Evolutionary conservation across 2,888 invertebrate species (phyloP).

Genomic region (Micoletzkya japonica): DNA sequence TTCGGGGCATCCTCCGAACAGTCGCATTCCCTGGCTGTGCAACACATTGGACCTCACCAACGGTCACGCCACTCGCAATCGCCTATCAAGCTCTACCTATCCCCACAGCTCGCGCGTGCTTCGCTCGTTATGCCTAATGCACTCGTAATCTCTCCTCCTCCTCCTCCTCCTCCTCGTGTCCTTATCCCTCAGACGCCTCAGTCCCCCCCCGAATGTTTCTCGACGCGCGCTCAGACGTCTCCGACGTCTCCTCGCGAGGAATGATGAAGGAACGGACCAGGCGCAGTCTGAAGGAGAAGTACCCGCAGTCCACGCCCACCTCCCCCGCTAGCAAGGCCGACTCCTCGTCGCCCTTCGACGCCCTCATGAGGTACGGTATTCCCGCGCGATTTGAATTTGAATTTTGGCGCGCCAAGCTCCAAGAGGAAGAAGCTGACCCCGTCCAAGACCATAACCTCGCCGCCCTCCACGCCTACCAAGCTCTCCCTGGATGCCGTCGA

Average conservation of each 20-base stretch:
- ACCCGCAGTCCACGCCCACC: slow-evolving; percentile 47
- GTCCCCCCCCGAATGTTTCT: slow-evolving; percentile 7
- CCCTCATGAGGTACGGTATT: too few relatives aligned
- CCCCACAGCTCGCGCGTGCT: not conserved
- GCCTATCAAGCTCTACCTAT: not conserved
- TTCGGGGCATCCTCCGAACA: too few relatives aligned
- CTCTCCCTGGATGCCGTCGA: slow-evolving; percentile 33
- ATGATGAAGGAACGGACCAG: too few relatives aligned
- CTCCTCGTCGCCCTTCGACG: slow-evolving; percentile 10
- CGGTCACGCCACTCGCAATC: not conserved
- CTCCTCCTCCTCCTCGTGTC: not conserved
- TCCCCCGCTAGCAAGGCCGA: slow-evolving; percentile 36
- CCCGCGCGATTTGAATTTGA: not conserved
- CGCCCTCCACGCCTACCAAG: slow-evolving; percentile 40
- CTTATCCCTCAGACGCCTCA: not conserved
- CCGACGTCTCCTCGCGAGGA: not conserved
- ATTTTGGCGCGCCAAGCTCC: not conserved
- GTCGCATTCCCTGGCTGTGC: too few relatives aligned
- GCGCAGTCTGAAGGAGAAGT: too few relatives aligned
- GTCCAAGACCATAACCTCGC: slow-evolving; percentile 28
- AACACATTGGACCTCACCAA: too few relatives aligned
- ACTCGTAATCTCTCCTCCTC: slow-evolving; percentile 6
- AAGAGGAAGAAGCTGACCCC: slow-evolving; percentile 3
- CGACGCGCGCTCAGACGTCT: not conserved
- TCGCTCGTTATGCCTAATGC: slow-evolving; percentile 4